phyloP scores from a whole-genome alignment of 2,797 vertebrate species.

The Setipinna tenuifilis region DNA sequence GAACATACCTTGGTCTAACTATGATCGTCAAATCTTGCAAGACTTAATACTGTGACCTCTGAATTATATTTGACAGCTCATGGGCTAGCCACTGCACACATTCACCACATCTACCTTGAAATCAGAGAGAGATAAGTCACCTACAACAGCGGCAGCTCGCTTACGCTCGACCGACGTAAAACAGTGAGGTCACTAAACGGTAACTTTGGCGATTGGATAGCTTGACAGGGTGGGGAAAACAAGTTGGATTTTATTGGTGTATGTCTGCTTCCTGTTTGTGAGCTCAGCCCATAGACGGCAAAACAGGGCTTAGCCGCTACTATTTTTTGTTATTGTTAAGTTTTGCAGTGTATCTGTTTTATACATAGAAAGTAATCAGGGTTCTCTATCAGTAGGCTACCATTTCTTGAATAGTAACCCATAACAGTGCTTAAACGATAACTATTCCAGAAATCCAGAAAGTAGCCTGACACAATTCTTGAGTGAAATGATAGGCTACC shows the following conservation, averaged over 20 bases:
- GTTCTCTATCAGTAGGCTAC: no score
- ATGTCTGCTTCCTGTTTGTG: constrained; percentile 20
- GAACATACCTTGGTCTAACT: constrained; percentile 38
- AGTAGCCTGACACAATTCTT: no score
- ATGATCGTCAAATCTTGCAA: constrained; percentile 14
- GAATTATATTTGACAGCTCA: constrained; percentile 19
- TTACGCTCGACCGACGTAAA: constrained; percentile 15
- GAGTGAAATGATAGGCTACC: no score
- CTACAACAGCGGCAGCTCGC: background rate
- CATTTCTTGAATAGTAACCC: no score
- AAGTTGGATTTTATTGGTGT: constrained; percentile 13
- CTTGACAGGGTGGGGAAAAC: constrained; percentile 21
- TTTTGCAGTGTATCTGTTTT: no score
- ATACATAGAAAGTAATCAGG: no score
- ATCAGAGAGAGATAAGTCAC: constrained; percentile 15
- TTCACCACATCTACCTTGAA: constrained; percentile 43
- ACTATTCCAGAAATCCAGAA: no score
- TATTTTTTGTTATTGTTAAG: background rate
- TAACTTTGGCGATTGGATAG: constrained; percentile 26
- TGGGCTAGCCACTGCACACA: constrained; percentile 20
- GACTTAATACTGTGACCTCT: constrained; percentile 35
- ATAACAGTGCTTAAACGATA: no score
- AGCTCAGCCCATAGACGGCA: background rate
- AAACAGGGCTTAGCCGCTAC: no score
- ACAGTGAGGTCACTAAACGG: background rate